Evolutionary conservation across 2,113 vertebrate species (phyloP).

Genomic region (Guaruba guarouba): DNA sequence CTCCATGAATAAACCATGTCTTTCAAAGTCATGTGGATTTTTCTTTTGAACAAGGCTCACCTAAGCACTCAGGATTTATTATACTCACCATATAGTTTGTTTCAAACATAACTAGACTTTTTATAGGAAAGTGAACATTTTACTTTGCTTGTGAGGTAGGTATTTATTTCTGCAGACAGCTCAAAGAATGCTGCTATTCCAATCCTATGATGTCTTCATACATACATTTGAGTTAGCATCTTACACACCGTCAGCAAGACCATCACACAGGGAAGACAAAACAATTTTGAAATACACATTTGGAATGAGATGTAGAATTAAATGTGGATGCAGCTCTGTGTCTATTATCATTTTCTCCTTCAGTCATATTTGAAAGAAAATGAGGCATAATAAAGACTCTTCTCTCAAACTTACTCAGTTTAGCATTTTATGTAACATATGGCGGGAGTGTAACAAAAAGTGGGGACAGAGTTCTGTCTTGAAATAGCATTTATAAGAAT

Average conservation of each 20-base stretch:
- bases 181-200: conserved; percentile 33
- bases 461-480: not conserved
- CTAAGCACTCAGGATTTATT: not conserved
- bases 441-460: not conserved
- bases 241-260: conserved; percentile 21
- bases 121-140: conserved; percentile 20
- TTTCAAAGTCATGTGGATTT: not conserved
- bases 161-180: conserved; percentile 60
- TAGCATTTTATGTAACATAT: not conserved
- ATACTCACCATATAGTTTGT: not conserved
- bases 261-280: not conserved
- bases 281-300: conserved; percentile 46
- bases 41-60: conserved; percentile 1
- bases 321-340: not conserved
- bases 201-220: conserved; percentile 7
- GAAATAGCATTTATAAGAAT: conserved; percentile 13
- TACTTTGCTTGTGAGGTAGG: conserved; percentile 41
- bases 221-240: conserved; percentile 31
- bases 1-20: not conserved
- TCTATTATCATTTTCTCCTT: not conserved
- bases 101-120: conserved; percentile 25
- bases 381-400: not conserved
- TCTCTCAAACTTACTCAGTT: not conserved
- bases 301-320: conserved; percentile 37
- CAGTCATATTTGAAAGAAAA: conserved; percentile 9